A percentile compares a stretch with the other conserved stretches of the same genome.
These are phyloP conservation scores for Eupeodes corollae DNA, from an alignment of 1,140 invertebrate genomes.

Conservation along the genomic window DNA sequence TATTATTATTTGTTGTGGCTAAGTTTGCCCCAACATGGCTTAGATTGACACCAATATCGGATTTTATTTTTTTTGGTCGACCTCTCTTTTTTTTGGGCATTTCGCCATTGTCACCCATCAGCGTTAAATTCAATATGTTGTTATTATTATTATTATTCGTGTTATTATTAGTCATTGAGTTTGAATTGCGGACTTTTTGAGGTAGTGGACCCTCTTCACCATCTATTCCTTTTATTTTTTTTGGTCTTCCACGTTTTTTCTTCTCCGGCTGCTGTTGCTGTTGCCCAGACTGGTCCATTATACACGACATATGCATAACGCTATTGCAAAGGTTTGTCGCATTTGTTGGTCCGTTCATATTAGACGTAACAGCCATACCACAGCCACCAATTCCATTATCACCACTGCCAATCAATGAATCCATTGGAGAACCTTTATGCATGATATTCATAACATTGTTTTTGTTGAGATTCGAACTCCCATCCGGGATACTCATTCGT, in stretches of 20 bases:
- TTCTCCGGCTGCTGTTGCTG: constrained; percentile 49
- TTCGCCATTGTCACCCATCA: constrained; percentile 12
- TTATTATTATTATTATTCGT: constrained; percentile 19
- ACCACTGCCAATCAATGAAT: too few relatives aligned
- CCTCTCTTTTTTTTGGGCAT: constrained; percentile 73
- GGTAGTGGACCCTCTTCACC: constrained; percentile 38
- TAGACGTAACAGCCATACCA: not conserved
- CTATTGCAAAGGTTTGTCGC: not conserved
- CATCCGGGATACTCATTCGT: not conserved
- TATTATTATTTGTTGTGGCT: not conserved
- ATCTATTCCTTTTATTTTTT: constrained; percentile 68
- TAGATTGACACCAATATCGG: constrained; percentile 30
- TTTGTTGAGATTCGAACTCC: constrained; percentile 16
- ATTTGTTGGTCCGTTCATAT: not conserved
- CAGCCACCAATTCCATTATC: not conserved
- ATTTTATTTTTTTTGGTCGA: constrained; percentile 69
- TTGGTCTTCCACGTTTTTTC: constrained; percentile 77
- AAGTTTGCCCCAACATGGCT: not conserved
- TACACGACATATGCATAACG: not conserved
- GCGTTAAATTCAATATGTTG: constrained; percentile 29
- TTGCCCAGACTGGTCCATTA: constrained; percentile 7
- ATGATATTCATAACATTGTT: not conserved
- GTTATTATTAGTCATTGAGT: too few relatives aligned
- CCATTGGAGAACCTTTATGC: not conserved
- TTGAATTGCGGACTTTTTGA: too few relatives aligned